Base-by-base conservation (phyloP, 2,888 invertebrate genomes). In the Eugnorisma glareosa region DNA sequence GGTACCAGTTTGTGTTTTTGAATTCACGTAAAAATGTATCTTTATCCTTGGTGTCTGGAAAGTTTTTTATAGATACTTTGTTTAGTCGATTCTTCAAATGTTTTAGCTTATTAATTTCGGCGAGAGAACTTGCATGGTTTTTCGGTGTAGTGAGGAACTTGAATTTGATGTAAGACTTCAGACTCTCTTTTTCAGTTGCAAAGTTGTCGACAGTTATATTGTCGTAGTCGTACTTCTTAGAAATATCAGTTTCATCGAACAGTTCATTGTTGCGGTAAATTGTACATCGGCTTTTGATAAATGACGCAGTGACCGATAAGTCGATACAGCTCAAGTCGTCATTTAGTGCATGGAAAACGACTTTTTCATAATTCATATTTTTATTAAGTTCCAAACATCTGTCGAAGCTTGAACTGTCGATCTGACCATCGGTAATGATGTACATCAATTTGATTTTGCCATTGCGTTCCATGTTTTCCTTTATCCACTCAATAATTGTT, bases 131-230 rank as follows among this genome's bases (percentile, higher is more conserved):
- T 31, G 74, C 77, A 54, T 90, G 66, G 3, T 45, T 66, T 84
- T 90, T 86, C 0, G 31, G 40, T 71, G 73, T 84, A 37, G 82
- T 89, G 8, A 92, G 86, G 45, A 83, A 92, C 81, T 92, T 92
- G 13, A 91, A 82, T 74, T 83, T 91, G 13, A 93, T 91, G 69
- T 93, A 93, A 69, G 92, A 92, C 51, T 87, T 89, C 37, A 93
- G 73, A 28, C 77, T 66, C 8, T 92, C 87, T 84, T 85, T 92
- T 81, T 91, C 88, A 0, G 35, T 31, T 21, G 8, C 67, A 86
- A 91, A 93, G 64, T 91, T 93, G 8, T 88, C 74, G 10, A 84
- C 18, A 10, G 85, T 90, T 13, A 93, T 88, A 59, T 83, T 83
- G 37, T 86, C 86, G 67, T 93, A 93, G 73, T 91, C 88, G 75